A percentile compares a stretch with the other conserved stretches of the same genome.
These are phyloP conservation scores for Harpagifer antarcticus DNA, from an alignment of 2,797 vertebrate genomes.

Conservation along the genomic window DNA sequence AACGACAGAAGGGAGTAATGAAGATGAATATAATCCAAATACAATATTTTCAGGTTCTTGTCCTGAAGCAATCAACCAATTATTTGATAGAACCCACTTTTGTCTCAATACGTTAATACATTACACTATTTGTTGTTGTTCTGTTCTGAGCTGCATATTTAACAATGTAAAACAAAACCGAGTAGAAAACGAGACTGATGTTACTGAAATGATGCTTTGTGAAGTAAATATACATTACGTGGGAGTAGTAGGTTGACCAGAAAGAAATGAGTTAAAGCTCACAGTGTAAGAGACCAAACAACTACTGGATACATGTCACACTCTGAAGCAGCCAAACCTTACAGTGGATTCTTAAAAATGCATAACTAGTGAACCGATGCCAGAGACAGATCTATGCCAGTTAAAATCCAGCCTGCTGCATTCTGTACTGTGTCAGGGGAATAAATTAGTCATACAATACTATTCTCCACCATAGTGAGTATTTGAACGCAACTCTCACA, in stretches of 20 bases:
- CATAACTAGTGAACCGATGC: conserved; percentile 26
- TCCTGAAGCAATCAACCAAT: background rate
- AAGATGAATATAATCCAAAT: conserved; percentile 10
- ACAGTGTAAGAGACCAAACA: conserved; percentile 3
- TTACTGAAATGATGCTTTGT: background rate
- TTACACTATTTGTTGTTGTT: background rate
- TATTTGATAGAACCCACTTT: background rate
- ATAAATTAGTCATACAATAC: background rate
- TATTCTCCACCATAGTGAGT: conserved; percentile 5
- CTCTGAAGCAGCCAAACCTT: conserved; percentile 8
- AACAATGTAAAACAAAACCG: conserved; percentile 8
- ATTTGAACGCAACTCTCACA: background rate
- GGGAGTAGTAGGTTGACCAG: background rate
- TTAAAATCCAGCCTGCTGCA: conserved; percentile 7
- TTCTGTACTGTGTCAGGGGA: conserved; percentile 21
- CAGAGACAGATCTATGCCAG: conserved; percentile 2
- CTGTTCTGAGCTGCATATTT: conserved; percentile 11
- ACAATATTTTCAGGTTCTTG: conserved; percentile 15
- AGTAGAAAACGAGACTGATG: background rate
- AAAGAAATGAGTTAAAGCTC: conserved; percentile 4
- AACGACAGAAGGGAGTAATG: conserved; percentile 32
- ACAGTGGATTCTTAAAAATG: conserved; percentile 36
- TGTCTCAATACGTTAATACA: background rate
- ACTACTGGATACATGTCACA: conserved; percentile 28
- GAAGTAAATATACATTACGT: background rate